These are phyloP conservation scores for Clusia tigrina DNA, from an alignment of 2,888 invertebrate genomes.

Conservation along the genomic window DNA sequence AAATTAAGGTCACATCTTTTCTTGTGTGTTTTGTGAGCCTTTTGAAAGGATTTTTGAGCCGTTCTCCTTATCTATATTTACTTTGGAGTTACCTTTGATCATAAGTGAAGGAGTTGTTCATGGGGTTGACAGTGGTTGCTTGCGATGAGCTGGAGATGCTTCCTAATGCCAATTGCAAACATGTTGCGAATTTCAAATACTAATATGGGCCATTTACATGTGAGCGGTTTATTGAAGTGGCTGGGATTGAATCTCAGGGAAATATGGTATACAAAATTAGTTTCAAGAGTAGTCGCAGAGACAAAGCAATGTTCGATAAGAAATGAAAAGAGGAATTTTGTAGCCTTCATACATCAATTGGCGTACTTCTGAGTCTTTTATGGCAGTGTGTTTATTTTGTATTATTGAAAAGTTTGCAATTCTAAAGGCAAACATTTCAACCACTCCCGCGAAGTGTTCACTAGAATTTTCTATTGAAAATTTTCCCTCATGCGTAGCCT, in stretches of 20 bases:
- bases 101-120: slow-evolving; percentile 38
- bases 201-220: background rate
- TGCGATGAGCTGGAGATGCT: slow-evolving; percentile 34
- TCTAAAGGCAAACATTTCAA: too few relatives aligned
- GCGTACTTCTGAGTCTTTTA: background rate
- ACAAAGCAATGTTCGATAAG: background rate
- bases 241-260: too few relatives aligned
- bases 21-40: slow-evolving; percentile 34
- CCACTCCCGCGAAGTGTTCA: background rate
- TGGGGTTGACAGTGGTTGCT: slow-evolving; percentile 35
- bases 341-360: too few relatives aligned
- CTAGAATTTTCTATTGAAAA: too few relatives aligned
- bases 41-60: slow-evolving; percentile 35
- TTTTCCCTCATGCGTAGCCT: slow-evolving; percentile 13
- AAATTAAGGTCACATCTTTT: slow-evolving; percentile 60
- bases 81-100: slow-evolving; percentile 53
- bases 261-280: background rate
- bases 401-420: background rate
- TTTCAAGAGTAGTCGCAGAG: background rate
- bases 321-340: too few relatives aligned
- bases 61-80: slow-evolving; percentile 33
- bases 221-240: too few relatives aligned
- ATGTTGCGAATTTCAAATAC: slow-evolving; percentile 48
- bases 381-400: background rate
- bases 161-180: slow-evolving; percentile 43